Evolutionary conservation across 2,797 vertebrate species (phyloP), one percentile per base, ranked within the genome.

Genomic region (Megaceryle alcyon): DNA sequence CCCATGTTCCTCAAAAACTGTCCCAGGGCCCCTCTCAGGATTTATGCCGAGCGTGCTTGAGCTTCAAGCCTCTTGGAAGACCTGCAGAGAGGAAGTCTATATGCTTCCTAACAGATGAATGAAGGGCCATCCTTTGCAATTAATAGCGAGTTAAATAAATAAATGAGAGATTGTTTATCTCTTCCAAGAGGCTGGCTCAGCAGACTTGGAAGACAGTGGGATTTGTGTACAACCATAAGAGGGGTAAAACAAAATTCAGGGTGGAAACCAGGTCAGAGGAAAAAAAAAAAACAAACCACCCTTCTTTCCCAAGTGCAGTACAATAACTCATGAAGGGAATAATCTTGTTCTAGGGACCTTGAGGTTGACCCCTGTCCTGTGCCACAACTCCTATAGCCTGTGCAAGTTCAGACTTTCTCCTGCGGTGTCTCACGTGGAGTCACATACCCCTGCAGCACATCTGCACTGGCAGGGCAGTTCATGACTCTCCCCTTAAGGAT

Each of bases 11-110:
- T 81, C 82, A 49, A 85, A 91, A 94, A 64, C 76, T 51, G 60
- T 92, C 91, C 94, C 87, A 79, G 65, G 49, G 84, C 84, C n/a
- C 59, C 76, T 59, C 76, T 65, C 79, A 65, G 87, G 80, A 48
- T 76, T 88, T 88, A 66, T 56, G 66, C 48, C 9, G 0, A 75
- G 61, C 37, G 12, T n/a, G 53, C 59, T 85, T 77, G 81, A 92
- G 79, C 65, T 54, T 64, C 29, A 59, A 76, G 43, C 26, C 81
- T 59, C 49, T 35, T 28, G n/a, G 87, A 81, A 79, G 86, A 81
- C n/a, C 29, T 20, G 31, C 2, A 7, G 53, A 77, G 57, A 41
- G 28, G 25, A 94, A 92, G 68, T 17, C 84, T 68, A 46, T 64
- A 4, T 9, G 7, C 49, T 59, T 59, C 65, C 4, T 7, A 76